These are phyloP conservation scores for Anolis carolinensis DNA, from an alignment of 2,113 vertebrate species.

Conservation along the genomic window DNA sequence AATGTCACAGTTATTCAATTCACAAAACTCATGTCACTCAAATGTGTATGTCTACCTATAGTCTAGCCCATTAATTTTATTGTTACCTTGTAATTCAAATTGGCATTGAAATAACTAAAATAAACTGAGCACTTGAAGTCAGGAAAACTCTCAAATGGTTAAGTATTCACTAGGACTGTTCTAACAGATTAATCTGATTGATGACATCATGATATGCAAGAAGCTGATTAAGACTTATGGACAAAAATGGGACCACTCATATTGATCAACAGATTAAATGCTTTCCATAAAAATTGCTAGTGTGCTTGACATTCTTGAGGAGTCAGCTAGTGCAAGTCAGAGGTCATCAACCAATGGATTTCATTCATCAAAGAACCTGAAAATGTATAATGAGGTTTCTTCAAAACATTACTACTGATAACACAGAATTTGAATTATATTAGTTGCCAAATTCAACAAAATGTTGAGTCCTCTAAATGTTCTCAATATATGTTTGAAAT, in stretches of 20 bases:
- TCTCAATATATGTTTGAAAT: neutral
- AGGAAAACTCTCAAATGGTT: neutral
- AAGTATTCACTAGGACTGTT: neutral
- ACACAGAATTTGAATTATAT: neutral
- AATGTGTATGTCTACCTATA: neutral
- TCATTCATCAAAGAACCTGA: neutral
- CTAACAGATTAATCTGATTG: neutral
- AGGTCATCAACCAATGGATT: neutral
- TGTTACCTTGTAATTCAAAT: neutral
- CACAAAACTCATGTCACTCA: neutral
- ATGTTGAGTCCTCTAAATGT: neutral
- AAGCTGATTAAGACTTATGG: neutral
- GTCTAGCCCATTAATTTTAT: neutral
- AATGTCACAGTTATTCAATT: neutral
- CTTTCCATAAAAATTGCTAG: neutral
- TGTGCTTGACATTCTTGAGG: neutral
- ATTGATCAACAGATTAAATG: neutral
- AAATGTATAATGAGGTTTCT: neutral
- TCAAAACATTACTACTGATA: neutral
- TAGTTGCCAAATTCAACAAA: neutral
- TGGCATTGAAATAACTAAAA: neutral
- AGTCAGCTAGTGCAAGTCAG: neutral
- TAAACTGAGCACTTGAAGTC: neutral
- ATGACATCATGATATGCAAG: neutral
- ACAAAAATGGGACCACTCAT: neutral